phyloP scores from a whole-genome alignment of 2,113 vertebrate genomes.

The Xenotilapia caudafasciata region DNA sequence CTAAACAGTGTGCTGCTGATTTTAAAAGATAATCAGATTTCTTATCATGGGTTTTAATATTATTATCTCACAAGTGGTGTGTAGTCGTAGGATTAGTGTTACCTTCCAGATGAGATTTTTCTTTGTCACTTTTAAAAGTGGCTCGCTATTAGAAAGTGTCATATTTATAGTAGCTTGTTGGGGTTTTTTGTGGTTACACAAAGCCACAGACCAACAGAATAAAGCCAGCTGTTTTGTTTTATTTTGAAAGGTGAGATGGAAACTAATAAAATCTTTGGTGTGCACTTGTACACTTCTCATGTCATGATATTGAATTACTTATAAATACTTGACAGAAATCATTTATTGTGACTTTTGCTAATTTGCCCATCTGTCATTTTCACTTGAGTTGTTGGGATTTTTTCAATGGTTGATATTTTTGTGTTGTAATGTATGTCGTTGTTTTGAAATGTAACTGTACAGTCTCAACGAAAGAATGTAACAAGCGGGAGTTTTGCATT shows the following conservation, averaged over 20 bases:
- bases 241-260: constrained; percentile 9
- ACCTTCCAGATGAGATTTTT: constrained; percentile 15
- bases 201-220: not conserved
- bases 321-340: constrained; percentile 47
- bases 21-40: constrained; percentile 52
- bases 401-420: constrained; percentile 50
- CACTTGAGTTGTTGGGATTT: constrained; percentile 17
- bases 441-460: constrained; percentile 65
- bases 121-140: constrained; percentile 22
- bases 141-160: constrained; percentile 15
- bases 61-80: constrained; percentile 49
- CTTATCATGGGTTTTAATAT: constrained; percentile 1
- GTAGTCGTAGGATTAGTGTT: constrained; percentile 40
- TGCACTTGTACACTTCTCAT: constrained; percentile 9
- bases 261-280: constrained; percentile 37
- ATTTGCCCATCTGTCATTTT: constrained; percentile 30
- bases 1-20: constrained; percentile 45
- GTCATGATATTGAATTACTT: constrained; percentile 20
- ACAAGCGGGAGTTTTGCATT: constrained; percentile 67
- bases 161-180: constrained; percentile 26
- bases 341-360: constrained; percentile 50
- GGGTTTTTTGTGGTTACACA: not conserved
- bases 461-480: constrained; percentile 70
- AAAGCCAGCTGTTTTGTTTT: constrained; percentile 20
- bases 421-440: constrained; percentile 51